Base-by-base conservation (phyloP, 2,888 invertebrate genomes). In the Stenoptilia bipunctidactyla region DNA sequence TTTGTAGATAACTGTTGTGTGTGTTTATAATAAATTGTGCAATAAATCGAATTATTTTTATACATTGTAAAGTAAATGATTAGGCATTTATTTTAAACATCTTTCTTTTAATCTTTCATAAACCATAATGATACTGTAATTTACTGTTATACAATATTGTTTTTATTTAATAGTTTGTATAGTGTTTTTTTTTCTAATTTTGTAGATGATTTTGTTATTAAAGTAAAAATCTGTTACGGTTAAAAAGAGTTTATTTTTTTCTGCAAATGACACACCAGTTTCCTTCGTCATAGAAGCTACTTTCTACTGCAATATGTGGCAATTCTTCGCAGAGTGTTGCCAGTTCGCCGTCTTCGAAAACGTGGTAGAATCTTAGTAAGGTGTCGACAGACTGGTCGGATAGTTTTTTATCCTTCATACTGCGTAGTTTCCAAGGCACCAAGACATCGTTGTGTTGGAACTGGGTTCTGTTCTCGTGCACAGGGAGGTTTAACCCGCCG, bases 281-380 rank as follows among this genome's bases (percentile, higher is more conserved):
- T 0, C 98, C 98, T 70, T 98, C 93, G 69, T 98, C 98, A 58
- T 97, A 97, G 69, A 94, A 98, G 53, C 88, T 89, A 15, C 86
- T 76, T 25, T 87, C 62, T 9, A 97, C 73, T 34, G 60, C 55
- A 30, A 92, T 74, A 34, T 70, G 73, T 0, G 73, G 49, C 3
- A 90, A 50, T 45, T 84, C 67, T 14, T 59, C 57, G 49, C 92
- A 91, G 34, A 97, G 68, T 1, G 69, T 51, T 51, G 91, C 88
- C 27, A 97, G 67, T 76, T 97, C 98, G 0, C 88, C 88, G 50
- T 93, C 90, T 51, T 91, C 89, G 63, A 98, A 98, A 1, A 98
- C 95, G 61, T 98, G 98, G 70, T 98, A 98, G 67, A 89, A 98
- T 45, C 98, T 85, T 38, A 96, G 82, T 61, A 92, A 89, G 2